Evolutionary conservation across 35 echinoderm and acorn worm species (phyloP).

Genomic region (Ophioderma brevispina): DNA sequence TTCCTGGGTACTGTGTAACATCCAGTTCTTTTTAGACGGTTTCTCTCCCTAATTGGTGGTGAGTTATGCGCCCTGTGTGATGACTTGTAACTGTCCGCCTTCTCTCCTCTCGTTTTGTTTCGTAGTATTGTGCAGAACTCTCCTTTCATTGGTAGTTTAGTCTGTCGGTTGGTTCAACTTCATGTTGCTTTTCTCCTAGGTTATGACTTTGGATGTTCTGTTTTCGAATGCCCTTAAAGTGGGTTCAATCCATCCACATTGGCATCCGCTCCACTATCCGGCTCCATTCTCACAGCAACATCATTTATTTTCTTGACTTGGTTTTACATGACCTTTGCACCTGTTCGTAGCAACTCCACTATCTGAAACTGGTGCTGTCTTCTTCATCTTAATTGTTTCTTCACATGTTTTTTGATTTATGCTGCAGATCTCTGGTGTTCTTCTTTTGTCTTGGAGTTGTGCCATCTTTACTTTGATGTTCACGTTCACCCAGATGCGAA

Average conservation of each 20-base stretch:
- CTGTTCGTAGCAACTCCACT: too few species aligned
- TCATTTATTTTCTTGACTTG: neutral
- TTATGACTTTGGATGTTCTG: neutral
- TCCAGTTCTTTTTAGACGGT: conserved; percentile 11
- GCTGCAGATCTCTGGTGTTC: too few species aligned
- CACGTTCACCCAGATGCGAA: too few species aligned
- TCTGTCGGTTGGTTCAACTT: conserved; percentile 23
- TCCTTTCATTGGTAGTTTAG: conserved; percentile 24
- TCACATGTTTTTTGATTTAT: too few species aligned
- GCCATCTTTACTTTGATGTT: too few species aligned
- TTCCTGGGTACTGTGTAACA: conserved; percentile 29
- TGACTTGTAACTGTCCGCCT: conserved; percentile 46
- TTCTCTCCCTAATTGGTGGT: conserved; percentile 23
- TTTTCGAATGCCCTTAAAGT: conserved; percentile 37
- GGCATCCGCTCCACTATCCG: conserved; percentile 41
- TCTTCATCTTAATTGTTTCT: too few species aligned
- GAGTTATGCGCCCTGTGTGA: conserved; percentile 41
- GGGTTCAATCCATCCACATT: conserved; percentile 65
- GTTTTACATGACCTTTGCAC: too few species aligned
- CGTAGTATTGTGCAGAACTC: conserved; percentile 42
- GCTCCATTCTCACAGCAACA: neutral
- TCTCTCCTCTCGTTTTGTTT: conserved; percentile 51
- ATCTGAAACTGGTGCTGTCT: too few species aligned
- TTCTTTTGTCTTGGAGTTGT: too few species aligned
- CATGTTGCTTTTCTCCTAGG: neutral